A percentile compares a stretch with the other conserved stretches of the same genome.
phyloP scores from a whole-genome alignment of 2,888 invertebrate species.

The Apocheima hispidaria region DNA sequence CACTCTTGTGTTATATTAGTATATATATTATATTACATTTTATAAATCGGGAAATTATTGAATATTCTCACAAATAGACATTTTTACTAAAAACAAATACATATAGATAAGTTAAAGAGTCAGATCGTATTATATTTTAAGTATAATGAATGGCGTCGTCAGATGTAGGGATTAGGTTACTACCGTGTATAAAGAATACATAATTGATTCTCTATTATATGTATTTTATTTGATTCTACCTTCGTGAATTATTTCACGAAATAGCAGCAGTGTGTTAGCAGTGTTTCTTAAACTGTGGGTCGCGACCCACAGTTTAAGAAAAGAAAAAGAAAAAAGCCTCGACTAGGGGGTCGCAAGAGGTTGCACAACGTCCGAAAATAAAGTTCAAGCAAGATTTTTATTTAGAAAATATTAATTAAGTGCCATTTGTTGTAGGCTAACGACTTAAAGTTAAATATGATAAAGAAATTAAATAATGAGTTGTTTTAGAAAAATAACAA shows the following conservation, averaged over 20 bases:
- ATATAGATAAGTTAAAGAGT: conserved; percentile 74
- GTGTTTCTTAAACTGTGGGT: too few relatives aligned
- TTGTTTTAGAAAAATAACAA: too few relatives aligned
- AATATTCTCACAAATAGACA: conserved; percentile 74
- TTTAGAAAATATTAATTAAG: too few relatives aligned
- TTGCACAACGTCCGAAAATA: too few relatives aligned
- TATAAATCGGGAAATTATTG: conserved; percentile 63
- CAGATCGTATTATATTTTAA: conserved; percentile 84
- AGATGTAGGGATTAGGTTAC: conserved; percentile 75
- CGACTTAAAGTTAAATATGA: too few relatives aligned
- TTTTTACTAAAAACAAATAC: conserved; percentile 69
- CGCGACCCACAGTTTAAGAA: too few relatives aligned
- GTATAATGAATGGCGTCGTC: conserved; percentile 72
- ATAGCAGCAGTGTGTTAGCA: too few relatives aligned
- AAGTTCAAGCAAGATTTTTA: too few relatives aligned
- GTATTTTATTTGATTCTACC: conserved; percentile 45
- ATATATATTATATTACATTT: conserved; percentile 65
- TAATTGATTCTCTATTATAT: conserved; percentile 68
- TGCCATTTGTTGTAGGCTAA: too few relatives aligned
- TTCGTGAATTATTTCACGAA: not conserved
- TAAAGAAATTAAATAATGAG: too few relatives aligned
- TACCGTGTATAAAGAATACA: conserved; percentile 81
- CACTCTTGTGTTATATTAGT: conserved; percentile 69
- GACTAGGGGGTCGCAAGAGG: too few relatives aligned
- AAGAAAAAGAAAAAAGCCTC: too few relatives aligned